Evolutionary conservation across 2,888 invertebrate genomes (phyloP).

Genomic region (Volucella inflata): DNA sequence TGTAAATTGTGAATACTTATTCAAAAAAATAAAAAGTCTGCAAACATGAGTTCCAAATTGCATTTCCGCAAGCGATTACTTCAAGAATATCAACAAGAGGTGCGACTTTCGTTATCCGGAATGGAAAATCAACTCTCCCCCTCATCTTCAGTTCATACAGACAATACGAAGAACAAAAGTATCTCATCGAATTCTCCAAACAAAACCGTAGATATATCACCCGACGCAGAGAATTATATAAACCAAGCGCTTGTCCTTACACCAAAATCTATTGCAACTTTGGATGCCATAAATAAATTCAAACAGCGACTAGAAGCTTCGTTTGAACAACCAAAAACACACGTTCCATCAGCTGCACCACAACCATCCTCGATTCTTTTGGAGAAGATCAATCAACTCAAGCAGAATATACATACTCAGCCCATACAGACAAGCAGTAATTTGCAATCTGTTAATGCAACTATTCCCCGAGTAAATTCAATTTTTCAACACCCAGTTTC

Average conservation of each 20-base stretch:
- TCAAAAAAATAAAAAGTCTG: background rate
- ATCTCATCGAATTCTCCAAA: too few relatives aligned
- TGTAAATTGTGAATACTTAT: too few relatives aligned
- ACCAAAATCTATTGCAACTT: background rate
- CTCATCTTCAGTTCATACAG: slow-evolving; percentile 11
- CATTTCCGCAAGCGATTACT: slow-evolving; percentile 51
- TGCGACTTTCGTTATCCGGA: background rate
- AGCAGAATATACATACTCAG: background rate
- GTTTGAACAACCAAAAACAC: background rate
- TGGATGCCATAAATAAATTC: slow-evolving; percentile 9
- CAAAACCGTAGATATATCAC: too few relatives aligned
- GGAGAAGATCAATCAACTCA: slow-evolving; percentile 31
- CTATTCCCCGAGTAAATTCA: background rate
- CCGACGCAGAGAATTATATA: background rate
- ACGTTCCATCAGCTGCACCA: background rate
- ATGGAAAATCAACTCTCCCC: background rate
- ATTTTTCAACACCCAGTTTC: too few relatives aligned
- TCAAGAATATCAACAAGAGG: slow-evolving; percentile 16
- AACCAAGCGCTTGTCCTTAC: background rate
- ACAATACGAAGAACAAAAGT: too few relatives aligned
- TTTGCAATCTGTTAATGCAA: background rate
- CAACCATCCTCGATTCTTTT: slow-evolving; percentile 18
- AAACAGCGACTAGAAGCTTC: slow-evolving; percentile 14
- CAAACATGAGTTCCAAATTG: slow-evolving; percentile 9
- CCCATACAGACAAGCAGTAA: background rate